Conservation (phyloP, 2,797 vertebrate species). For the Urocyon cinereoargenteus region DNA sequence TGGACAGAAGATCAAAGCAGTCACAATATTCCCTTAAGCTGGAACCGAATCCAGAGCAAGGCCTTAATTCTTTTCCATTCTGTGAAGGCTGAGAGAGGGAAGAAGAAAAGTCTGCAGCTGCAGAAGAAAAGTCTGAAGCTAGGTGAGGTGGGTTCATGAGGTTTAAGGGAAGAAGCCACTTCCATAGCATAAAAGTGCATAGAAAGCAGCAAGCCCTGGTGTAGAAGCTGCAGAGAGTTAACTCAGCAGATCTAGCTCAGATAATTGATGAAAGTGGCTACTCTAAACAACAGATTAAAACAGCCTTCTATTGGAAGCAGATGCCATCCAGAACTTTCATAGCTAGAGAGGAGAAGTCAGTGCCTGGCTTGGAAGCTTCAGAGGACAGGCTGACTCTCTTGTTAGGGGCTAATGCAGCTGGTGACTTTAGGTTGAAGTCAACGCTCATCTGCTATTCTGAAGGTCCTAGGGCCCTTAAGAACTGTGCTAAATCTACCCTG, state of each 20-base stretch:
- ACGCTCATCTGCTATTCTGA: not conserved
- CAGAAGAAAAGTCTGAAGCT: not conserved
- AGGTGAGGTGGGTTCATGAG: not conserved
- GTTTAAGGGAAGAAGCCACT: not conserved
- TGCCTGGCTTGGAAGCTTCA: not conserved
- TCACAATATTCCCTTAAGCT: not conserved
- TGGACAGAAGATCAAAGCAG: fast-evolving
- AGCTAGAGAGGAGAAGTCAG: not conserved
- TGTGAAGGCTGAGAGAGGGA: not conserved
- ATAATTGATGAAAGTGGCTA: not conserved
- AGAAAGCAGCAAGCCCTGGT: not conserved
- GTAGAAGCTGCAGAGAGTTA: not conserved
- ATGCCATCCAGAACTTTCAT: not conserved
- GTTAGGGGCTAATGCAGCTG: not conserved
- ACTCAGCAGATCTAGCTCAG: not conserved
- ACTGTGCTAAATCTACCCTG: not conserved
- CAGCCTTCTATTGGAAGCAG: not conserved
- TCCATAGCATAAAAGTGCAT: not conserved
- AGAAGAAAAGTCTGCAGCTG: not conserved
- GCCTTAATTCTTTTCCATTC: not conserved
- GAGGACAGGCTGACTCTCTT: not conserved
- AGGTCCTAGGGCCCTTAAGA: not conserved
- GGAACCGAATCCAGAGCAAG: not conserved
- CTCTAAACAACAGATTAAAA: not conserved
- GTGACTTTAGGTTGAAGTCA: not conserved